Percentiles rank a stretch among this genome's conserved stretches.
These are phyloP conservation scores for Pachyuromys duprasi DNA, from an alignment of 2,797 vertebrate species.

Conservation along the genomic window DNA sequence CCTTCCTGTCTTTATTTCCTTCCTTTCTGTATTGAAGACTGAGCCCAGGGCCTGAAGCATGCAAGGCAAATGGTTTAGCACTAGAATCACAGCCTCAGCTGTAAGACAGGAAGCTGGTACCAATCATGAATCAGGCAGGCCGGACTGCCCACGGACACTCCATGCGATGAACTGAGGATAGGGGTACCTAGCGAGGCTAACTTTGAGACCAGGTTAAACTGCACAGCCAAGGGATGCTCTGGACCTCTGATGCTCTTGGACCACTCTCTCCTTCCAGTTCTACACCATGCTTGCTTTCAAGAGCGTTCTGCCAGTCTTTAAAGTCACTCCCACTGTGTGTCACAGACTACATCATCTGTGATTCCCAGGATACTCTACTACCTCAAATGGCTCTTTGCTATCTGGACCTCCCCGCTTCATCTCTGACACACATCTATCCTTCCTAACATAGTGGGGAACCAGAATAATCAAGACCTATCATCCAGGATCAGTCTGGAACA, in stretches of 20 bases:
- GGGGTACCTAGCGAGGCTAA: no score
- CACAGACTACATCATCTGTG: background rate
- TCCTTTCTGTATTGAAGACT: background rate
- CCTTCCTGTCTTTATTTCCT: background rate
- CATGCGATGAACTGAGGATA: background rate
- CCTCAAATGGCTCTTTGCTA: background rate
- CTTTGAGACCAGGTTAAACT: background rate
- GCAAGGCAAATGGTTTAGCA: background rate
- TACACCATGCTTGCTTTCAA: background rate
- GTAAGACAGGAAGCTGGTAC: background rate
- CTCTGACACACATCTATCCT: no score
- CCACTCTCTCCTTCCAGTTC: accelerated
- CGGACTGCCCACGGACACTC: background rate
- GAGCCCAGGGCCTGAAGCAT: background rate
- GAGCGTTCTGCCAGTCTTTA: background rate
- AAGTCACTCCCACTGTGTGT: background rate
- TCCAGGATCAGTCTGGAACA: background rate
- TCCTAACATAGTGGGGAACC: background rate
- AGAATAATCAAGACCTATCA: background rate
- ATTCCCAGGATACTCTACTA: background rate
- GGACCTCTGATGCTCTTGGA: background rate
- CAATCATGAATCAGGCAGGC: background rate
- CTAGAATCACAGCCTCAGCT: background rate
- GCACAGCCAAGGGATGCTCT: no score
- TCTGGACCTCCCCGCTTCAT: background rate